Evolutionary conservation across 2,888 invertebrate species (phyloP).

Genomic region (Ichneumoninae sp.): DNA sequence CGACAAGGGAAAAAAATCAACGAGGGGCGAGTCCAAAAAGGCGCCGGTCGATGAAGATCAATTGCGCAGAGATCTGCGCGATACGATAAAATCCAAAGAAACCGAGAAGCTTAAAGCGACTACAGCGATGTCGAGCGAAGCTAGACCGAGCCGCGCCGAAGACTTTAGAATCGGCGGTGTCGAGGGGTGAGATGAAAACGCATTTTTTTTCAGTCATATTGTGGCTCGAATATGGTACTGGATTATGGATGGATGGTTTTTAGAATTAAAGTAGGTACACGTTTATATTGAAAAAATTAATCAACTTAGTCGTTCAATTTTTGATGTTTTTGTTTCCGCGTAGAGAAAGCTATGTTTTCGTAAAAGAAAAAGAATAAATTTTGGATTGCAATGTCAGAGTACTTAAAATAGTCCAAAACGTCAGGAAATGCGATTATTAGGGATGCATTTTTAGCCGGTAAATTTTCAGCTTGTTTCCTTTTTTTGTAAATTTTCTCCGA

Average conservation of each 20-base stretch:
- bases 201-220: background rate
- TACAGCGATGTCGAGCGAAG: slow-evolving; percentile 45
- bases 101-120: slow-evolving; percentile 24
- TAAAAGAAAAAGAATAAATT: too few relatives aligned
- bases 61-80: slow-evolving; percentile 70
- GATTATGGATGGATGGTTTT: too few relatives aligned
- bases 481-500: background rate
- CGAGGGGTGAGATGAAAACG: slow-evolving; percentile 79
- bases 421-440: too few relatives aligned
- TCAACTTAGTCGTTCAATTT: too few relatives aligned
- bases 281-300: too few relatives aligned
- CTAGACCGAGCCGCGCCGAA: slow-evolving; percentile 64
- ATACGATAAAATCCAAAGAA: slow-evolving; percentile 36
- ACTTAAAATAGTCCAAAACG: too few relatives aligned
- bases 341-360: too few relatives aligned
- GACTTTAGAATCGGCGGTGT: slow-evolving; percentile 80
- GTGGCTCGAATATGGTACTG: too few relatives aligned
- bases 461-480: background rate
- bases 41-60: slow-evolving; percentile 70
- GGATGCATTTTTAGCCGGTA: too few relatives aligned
- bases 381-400: too few relatives aligned
- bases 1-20: slow-evolving; percentile 25
- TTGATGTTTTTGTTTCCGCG: too few relatives aligned
- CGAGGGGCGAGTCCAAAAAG: slow-evolving; percentile 41
- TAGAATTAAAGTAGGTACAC: too few relatives aligned